Conservation (phyloP, 2,888 invertebrate genomes). For the Ophion obscuratus region DNA sequence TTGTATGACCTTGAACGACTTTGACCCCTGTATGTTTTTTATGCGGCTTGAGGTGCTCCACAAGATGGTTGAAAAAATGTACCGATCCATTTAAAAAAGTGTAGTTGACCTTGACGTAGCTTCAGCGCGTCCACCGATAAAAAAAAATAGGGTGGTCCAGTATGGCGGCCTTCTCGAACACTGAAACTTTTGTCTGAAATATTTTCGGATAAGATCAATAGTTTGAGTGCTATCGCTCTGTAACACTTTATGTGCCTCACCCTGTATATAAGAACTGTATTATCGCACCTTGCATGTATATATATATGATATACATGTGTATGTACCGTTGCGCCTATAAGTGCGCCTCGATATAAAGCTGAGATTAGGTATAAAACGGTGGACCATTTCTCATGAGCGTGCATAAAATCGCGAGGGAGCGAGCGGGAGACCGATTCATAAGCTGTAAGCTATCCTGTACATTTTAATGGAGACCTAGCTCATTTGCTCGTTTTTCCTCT, state of each 20-base stretch:
- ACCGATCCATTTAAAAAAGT: background rate
- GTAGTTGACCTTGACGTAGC: no score
- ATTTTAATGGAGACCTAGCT: background rate
- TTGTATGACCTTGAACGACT: no score
- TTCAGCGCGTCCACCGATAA: no score
- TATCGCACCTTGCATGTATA: background rate
- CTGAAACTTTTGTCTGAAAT: no score
- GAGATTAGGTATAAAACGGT: slow-evolving; percentile 74
- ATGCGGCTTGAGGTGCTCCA: no score
- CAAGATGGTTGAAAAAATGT: no score
- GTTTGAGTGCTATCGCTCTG: no score
- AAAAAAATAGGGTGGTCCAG: no score
- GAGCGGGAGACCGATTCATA: slow-evolving; percentile 26
- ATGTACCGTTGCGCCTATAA: slow-evolving; percentile 77
- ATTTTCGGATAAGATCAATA: no score
- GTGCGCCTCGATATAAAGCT: slow-evolving; percentile 73
- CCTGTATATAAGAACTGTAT: background rate
- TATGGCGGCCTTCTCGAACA: no score
- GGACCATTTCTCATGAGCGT: slow-evolving; percentile 54
- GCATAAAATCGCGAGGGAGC: slow-evolving; percentile 27
- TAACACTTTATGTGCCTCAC: no score
- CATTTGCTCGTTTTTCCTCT: background rate
- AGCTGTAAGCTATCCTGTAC: slow-evolving; percentile 31
- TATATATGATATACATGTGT: slow-evolving; percentile 24
- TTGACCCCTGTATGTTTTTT: no score